Conservation (phyloP, 1,140 invertebrate species). For the Drosophila suzukii region DNA sequence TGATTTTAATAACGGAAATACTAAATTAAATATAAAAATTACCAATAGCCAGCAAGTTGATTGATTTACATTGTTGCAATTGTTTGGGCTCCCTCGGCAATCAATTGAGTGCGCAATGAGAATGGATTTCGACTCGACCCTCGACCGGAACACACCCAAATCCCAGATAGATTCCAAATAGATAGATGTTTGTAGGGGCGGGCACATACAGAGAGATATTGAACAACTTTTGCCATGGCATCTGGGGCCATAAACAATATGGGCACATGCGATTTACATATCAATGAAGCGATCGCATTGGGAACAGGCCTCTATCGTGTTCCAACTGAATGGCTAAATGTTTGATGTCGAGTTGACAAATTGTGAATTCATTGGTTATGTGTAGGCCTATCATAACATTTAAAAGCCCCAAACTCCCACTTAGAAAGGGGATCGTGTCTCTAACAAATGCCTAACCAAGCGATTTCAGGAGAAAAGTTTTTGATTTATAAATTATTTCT, state of each 20-base stretch:
- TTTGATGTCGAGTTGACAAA: constrained; percentile 45
- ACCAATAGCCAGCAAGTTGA: constrained; percentile 51
- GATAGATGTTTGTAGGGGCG: constrained; percentile 28
- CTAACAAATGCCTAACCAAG: too few relatives aligned
- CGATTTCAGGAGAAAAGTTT: too few relatives aligned
- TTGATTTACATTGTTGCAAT: constrained; percentile 72
- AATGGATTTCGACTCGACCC: constrained; percentile 38
- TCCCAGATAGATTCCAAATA: constrained; percentile 20
- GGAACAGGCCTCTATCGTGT: constrained; percentile 38
- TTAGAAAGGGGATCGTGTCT: too few relatives aligned
- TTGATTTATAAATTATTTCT: too few relatives aligned
- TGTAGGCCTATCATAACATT: neutral
- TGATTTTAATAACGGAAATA: constrained; percentile 77
- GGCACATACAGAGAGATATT: constrained; percentile 21
- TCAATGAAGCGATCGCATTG: constrained; percentile 49
- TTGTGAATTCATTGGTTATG: constrained; percentile 24
- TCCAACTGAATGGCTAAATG: constrained; percentile 60
- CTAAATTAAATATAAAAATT: constrained; percentile 77
- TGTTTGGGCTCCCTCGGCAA: constrained; percentile 21
- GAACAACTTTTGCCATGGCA: constrained; percentile 40
- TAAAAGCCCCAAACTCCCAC: too few relatives aligned
- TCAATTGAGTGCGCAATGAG: constrained; percentile 38
- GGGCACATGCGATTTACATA: constrained; percentile 66
- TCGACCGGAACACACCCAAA: constrained; percentile 57
- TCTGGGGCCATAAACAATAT: constrained; percentile 62